phyloP scores from a whole-genome alignment of 2,113 vertebrate species.

The Poeciliopsis prolifica region DNA sequence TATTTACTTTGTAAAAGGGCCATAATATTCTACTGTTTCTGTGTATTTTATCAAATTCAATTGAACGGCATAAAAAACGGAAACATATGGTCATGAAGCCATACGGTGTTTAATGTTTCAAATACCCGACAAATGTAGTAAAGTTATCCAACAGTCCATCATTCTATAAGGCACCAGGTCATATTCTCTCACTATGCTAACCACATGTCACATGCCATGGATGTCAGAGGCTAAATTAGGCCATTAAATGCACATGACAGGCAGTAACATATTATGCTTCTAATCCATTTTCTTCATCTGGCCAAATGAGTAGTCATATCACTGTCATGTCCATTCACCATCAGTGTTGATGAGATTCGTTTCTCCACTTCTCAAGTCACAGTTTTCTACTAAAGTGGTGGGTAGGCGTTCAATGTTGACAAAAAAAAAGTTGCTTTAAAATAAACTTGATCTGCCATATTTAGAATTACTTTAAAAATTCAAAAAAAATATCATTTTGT shows the following conservation, averaged over 20 bases:
- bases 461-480: background rate
- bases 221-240: background rate
- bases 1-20: background rate
- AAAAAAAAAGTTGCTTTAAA: constrained; percentile 62
- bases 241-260: constrained; percentile 8
- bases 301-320: constrained; percentile 11
- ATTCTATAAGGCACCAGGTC: constrained; percentile 5
- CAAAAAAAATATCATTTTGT: background rate
- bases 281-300: constrained; percentile 36
- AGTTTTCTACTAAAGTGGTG: constrained; percentile 12
- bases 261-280: constrained; percentile 22
- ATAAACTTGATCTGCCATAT: background rate
- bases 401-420: constrained; percentile 11
- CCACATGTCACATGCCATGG: background rate
- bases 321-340: constrained; percentile 46
- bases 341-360: constrained; percentile 22
- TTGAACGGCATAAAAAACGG: too few species aligned
- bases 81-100: constrained; percentile 4
- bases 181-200: background rate
- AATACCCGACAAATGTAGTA: background rate
- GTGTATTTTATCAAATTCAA: background rate
- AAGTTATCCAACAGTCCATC: constrained; percentile 12
- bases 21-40: background rate
- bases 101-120: constrained; percentile 2
- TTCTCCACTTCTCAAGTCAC: constrained; percentile 27